Evolutionary conservation across 2,888 invertebrate species (phyloP).

Genomic region (Clunio marinus): DNA sequence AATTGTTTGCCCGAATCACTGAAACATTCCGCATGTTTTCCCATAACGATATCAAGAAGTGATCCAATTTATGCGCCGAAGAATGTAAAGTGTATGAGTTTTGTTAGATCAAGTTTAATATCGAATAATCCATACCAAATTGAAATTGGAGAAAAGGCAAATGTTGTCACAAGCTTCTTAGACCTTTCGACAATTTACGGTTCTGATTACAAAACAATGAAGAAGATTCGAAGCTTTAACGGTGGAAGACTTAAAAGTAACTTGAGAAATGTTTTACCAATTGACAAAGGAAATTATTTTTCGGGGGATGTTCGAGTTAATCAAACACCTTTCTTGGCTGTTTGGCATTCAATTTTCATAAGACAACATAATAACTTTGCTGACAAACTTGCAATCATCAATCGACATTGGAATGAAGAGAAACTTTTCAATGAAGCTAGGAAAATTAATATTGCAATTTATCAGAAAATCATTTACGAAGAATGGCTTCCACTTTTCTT

Average conservation of each 20-base stretch:
- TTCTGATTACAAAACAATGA: slow-evolving; percentile 45
- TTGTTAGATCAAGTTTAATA: slow-evolving; percentile 58
- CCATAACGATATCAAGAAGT: slow-evolving; percentile 56
- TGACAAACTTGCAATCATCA: slow-evolving; percentile 51
- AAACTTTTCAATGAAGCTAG: slow-evolving; percentile 54
- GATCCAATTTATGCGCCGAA: slow-evolving; percentile 56
- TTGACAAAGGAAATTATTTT: slow-evolving; percentile 33
- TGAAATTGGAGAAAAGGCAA: slow-evolving; percentile 55
- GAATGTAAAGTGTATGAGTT: slow-evolving; percentile 57
- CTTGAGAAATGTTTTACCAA: slow-evolving; percentile 49
- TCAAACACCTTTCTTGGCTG: slow-evolving; percentile 56
- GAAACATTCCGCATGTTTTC: slow-evolving; percentile 59
- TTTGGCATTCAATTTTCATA: slow-evolving; percentile 55
- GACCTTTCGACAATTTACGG: slow-evolving; percentile 46
- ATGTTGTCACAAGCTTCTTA: slow-evolving; percentile 56
- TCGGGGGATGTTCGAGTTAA: slow-evolving; percentile 56
- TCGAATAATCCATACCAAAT: slow-evolving; percentile 44
- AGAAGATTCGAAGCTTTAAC: slow-evolving; percentile 50
- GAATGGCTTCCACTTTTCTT: slow-evolving; percentile 48
- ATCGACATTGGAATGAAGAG: slow-evolving; percentile 56
- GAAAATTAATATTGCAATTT: slow-evolving; percentile 53
- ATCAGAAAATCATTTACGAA: slow-evolving; percentile 55
- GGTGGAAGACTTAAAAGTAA: slow-evolving; percentile 53
- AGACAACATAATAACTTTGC: slow-evolving; percentile 59
- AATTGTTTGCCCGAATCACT: slow-evolving; percentile 51